A percentile compares a stretch with the other conserved stretches of the same genome.
Evolutionary conservation across 2,113 vertebrate genomes (phyloP).

Genomic region (Machaerirhynchus nigripectus): DNA sequence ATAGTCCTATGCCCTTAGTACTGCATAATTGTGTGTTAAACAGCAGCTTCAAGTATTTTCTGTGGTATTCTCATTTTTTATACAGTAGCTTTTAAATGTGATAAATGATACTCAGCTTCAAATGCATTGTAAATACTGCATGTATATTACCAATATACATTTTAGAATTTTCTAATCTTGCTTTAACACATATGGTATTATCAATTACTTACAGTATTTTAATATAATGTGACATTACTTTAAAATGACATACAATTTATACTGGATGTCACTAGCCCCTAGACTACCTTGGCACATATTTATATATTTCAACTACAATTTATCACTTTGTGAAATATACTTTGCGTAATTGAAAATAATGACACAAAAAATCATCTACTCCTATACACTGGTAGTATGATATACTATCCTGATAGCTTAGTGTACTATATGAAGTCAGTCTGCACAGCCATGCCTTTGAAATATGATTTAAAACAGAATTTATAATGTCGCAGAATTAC

Average conservation of each 20-base stretch:
- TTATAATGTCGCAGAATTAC: conserved; percentile 87
- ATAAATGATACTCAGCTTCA: neutral
- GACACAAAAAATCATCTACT: conserved; percentile 47
- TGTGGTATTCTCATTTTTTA: neutral
- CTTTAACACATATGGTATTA: neutral
- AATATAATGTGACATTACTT: conserved; percentile 4
- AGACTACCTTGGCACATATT: neutral
- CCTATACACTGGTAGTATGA: neutral
- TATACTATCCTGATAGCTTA: conserved; percentile 37
- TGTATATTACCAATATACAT: neutral
- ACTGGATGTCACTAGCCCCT: neutral
- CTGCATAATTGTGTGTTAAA: neutral
- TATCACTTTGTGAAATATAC: conserved; percentile 33
- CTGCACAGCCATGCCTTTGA: conserved; percentile 74
- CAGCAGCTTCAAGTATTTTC: neutral
- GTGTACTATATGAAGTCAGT: conserved; percentile 62
- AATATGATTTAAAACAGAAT: conserved; percentile 89
- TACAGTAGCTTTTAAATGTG: neutral
- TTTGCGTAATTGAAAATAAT: conserved; percentile 68
- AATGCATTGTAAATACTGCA: neutral
- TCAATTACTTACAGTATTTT: conserved; percentile 19
- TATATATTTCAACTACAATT: conserved; percentile 9
- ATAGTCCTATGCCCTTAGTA: neutral
- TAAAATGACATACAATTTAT: conserved; percentile 25
- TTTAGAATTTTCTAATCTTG: conserved; percentile 19